Base-by-base conservation (phyloP, 1,140 invertebrate genomes). In the Drosophila bifasciata region DNA sequence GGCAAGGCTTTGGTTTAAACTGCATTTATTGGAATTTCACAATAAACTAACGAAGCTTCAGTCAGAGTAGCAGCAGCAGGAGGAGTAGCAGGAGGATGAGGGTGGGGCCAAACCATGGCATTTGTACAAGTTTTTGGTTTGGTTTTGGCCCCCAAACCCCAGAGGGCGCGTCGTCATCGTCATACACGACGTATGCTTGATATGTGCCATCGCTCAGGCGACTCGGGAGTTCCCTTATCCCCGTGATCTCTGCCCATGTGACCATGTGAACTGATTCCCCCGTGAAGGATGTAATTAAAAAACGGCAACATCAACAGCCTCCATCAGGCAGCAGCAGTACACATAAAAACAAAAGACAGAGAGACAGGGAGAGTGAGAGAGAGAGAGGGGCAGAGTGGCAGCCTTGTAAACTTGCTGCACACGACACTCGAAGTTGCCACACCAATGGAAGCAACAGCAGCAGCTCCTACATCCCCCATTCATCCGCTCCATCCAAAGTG, bases 1-100 rank as follows among this genome's bases (percentile, higher is more conserved):
- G 43, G 23, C 57, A 50, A 40, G 50, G 73, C 49, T 67, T 62
- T 53, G 43, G 53, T 49, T 70, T 63, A 36, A 75, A 62, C 70
- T 67, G 76, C 62, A 69, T 80, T 86, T 86, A 80, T 85, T 85
- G 81, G 81, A 86, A 86, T 85, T 85, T 85, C 44, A 81, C 81
- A 85, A 81, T 85, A 85, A 85, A 85, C 81, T 86, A 80, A 61
- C 66, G 81, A 60, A 41, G 50, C 58, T 25, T 28, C 8, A 28
- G 25, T 7, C 0, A 1, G 1, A 28, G 25, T 8, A 3, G 19
- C 19, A 19, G 40, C 40, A 21, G 46, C 17, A 17, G 15, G 25
- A 16, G 28, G 17, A 13, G 44, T 44, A 21, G 16, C n/a, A 32
- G 46, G 25, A 61, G 32, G 41, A 28, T 8, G 11, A 41, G 19